phyloP scores from a whole-genome alignment of 2,113 vertebrate genomes.

The Xiphophorus maculatus region DNA sequence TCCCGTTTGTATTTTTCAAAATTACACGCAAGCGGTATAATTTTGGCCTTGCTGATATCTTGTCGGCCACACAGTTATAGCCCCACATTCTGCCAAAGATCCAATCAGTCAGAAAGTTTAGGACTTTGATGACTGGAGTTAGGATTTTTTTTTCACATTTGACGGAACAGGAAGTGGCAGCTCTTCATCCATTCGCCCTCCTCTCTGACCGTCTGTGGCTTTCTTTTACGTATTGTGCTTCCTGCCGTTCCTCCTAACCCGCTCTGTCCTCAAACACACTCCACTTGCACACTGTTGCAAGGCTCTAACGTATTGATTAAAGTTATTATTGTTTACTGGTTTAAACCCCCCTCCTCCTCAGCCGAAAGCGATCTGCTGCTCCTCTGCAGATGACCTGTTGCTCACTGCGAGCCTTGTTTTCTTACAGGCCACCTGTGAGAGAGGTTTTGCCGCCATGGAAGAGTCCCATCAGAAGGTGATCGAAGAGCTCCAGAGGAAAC shows the following conservation, averaged over 20 bases:
- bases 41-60: background rate
- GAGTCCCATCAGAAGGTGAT: slow-evolving; percentile 85
- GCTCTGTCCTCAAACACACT: slow-evolving; percentile 46
- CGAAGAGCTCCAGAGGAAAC: slow-evolving; percentile 83
- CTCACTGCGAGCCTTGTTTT: slow-evolving; percentile 36
- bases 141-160: background rate
- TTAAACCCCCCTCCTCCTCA: slow-evolving; percentile 13
- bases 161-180: slow-evolving; percentile 17
- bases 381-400: slow-evolving; percentile 2
- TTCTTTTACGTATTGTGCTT: slow-evolving; percentile 41
- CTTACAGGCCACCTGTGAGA: slow-evolving; percentile 81
- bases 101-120: slow-evolving; percentile 14
- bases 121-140: slow-evolving; percentile 12
- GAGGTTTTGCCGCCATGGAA: slow-evolving; percentile 85
- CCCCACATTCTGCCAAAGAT: slow-evolving; percentile 26
- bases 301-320: slow-evolving; percentile 54
- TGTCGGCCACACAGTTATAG: slow-evolving; percentile 3
- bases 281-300: slow-evolving; percentile 56
- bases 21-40: background rate
- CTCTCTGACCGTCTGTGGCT: slow-evolving; percentile 19
- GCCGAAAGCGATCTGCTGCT: slow-evolving; percentile 23
- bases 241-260: slow-evolving; percentile 52
- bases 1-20: background rate
- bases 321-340: slow-evolving; percentile 4
- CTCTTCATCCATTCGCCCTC: slow-evolving; percentile 6